Base-by-base conservation (phyloP, 2,888 invertebrate genomes). In the Rotaria socialis region DNA sequence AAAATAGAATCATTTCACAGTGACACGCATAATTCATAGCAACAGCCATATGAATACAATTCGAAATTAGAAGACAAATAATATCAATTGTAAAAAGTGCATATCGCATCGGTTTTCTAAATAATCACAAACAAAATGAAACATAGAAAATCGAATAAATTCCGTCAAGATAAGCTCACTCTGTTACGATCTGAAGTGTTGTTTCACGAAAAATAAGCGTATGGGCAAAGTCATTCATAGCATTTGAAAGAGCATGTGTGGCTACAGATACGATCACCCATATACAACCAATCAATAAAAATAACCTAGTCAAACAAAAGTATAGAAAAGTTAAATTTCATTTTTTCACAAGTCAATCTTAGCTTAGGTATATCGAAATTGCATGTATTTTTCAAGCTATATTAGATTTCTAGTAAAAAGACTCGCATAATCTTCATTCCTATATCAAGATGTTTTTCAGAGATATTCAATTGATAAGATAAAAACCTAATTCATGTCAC, bases 11-110 rank as follows among this genome's bases (percentile, higher is more conserved):
- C 88, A 91, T 90, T 87, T 90, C 90, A 88, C 91, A 91, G 88
- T 91, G 91, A 8, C 90, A 90, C 55, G 89, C 89, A 88, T 91
- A 91, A 89, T 91, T 91, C 56, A 91, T 89, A 24, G 91, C 89
- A 35, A 91, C 90, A 8, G 90, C 91, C 80, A 90, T 87, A 86
- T 90, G 90, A 19, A 91, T 90, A n/a, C 90, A 89, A 88, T 91
- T 90, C 35, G 89, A 87, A 8, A 90, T 87, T 55, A 90, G 86
- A 19, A 89, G 88, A 16, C 90, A 90, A 14, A 89, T 60, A 75
- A 90, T 86, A 85, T 90, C 90, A n/a, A 90, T 85, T 35, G 88
- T 85, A 86, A 90, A 89, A 86, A 90, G 85, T 5, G 89, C 60
- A 90, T 90, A 90, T 86, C 89, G 88, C n/a, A 22, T 22, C 10